Evolutionary conservation across 2,888 invertebrate species (phyloP).

Genomic region (Aphodius granarius): DNA sequence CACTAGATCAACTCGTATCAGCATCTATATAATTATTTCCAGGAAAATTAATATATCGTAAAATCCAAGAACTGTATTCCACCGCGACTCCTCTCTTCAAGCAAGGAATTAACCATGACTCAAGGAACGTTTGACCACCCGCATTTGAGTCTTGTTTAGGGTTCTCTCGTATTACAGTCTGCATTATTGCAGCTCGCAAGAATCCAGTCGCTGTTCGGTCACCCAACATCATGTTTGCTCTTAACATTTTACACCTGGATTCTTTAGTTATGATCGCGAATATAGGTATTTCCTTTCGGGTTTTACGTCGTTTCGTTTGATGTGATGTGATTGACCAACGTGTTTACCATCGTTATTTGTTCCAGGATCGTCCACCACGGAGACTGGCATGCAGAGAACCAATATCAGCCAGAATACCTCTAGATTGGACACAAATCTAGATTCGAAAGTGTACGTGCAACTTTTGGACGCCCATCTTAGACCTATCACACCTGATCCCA

Average conservation of each 20-base stretch:
- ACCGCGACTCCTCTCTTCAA: not conserved
- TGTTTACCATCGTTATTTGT: constrained; percentile 10
- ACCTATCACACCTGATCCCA: constrained; percentile 81
- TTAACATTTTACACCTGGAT: not conserved
- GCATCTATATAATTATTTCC: too few species aligned
- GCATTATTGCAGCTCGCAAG: not conserved
- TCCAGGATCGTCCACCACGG: constrained; percentile 42
- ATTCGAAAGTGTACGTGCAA: constrained; percentile 41
- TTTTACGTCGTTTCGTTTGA: too few species aligned
- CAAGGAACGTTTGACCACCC: not conserved
- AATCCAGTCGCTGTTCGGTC: not conserved
- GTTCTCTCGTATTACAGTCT: not conserved
- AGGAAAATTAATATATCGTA: not conserved
- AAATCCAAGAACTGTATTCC: not conserved
- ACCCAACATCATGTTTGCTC: not conserved
- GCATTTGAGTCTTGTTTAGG: not conserved
- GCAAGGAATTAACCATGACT: not conserved
- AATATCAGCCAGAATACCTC: constrained; percentile 18
- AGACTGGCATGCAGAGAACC: constrained; percentile 45
- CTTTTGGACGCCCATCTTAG: constrained; percentile 80
- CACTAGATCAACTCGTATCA: not conserved
- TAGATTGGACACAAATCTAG: constrained; percentile 59
- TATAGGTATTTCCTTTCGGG: not conserved
- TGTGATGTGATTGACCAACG: too few species aligned
- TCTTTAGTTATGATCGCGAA: not conserved